phyloP scores from a whole-genome alignment of 2,888 invertebrate species.

The Notodonta dromedarius region DNA sequence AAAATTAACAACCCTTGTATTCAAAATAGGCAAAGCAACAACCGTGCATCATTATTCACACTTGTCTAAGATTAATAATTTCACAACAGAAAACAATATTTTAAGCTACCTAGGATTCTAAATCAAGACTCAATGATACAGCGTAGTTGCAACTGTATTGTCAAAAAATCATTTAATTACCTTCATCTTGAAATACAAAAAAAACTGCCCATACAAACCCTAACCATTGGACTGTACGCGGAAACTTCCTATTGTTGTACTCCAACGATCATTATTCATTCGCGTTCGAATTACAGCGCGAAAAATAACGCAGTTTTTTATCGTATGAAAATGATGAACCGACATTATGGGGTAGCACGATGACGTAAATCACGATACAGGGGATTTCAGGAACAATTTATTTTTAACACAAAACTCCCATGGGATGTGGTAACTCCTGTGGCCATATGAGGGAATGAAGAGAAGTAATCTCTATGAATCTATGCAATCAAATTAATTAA shows the following conservation, averaged over 20 bases:
- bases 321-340: conserved; percentile 54
- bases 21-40: no score
- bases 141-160: no score
- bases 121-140: no score
- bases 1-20: no score
- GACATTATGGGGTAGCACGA: conserved; percentile 20
- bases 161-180: no score
- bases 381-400: conserved; percentile 44
- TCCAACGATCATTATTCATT: conserved; percentile 49
- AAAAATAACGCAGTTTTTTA: conserved; percentile 50
- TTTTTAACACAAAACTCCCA: conserved; percentile 36
- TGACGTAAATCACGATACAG: conserved; percentile 49
- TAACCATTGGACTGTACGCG: neutral
- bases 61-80: no score
- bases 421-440: neutral
- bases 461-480: neutral
- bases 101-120: no score
- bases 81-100: no score
- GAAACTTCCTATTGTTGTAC: conserved; percentile 20
- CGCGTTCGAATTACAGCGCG: conserved; percentile 45
- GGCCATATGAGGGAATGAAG: neutral
- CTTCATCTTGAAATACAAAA: neutral
- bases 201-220: neutral
- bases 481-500: no score
- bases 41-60: no score